phyloP scores from a whole-genome alignment of 2,113 vertebrate genomes.

The Maccullochella peelii region DNA sequence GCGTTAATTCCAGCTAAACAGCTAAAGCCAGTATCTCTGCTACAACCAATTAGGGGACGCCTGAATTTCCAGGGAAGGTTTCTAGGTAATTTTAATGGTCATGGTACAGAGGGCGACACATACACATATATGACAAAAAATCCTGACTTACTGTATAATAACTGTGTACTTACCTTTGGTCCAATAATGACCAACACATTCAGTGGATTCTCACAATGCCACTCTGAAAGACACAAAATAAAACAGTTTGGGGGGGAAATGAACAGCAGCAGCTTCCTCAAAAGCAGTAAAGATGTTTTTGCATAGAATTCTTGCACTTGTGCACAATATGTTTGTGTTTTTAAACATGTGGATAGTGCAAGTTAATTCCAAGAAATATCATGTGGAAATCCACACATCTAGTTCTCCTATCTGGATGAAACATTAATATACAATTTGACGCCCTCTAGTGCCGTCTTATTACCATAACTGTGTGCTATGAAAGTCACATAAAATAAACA shows the following conservation, averaged over 20 bases:
- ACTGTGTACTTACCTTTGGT: slow-evolving; percentile 83
- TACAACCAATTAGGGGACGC: slow-evolving; percentile 75
- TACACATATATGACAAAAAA: neutral
- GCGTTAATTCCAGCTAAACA: slow-evolving; percentile 70
- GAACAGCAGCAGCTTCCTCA: neutral
- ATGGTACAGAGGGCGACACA: neutral
- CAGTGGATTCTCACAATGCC: slow-evolving; percentile 86
- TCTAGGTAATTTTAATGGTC: slow-evolving; percentile 34
- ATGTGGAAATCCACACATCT: slow-evolving; percentile 6
- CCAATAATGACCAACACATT: slow-evolving; percentile 90
- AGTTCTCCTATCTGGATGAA: neutral
- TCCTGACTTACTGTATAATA: neutral
- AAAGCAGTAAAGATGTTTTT: slow-evolving; percentile 10
- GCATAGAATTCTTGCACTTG: neutral
- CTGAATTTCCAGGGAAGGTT: slow-evolving; percentile 46
- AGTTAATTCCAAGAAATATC: neutral
- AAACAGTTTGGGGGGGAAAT: neutral
- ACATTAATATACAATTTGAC: slow-evolving; percentile 49
- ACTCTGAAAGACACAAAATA: slow-evolving; percentile 83
- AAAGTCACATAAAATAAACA: slow-evolving; percentile 23
- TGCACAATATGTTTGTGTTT: neutral
- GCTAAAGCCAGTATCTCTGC: slow-evolving; percentile 72
- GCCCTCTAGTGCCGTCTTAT: slow-evolving; percentile 54
- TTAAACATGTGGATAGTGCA: neutral
- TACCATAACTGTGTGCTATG: slow-evolving; percentile 29